phyloP scores from a whole-genome alignment of 2,797 vertebrate genomes.

The Stomatorhinus walkeri region DNA sequence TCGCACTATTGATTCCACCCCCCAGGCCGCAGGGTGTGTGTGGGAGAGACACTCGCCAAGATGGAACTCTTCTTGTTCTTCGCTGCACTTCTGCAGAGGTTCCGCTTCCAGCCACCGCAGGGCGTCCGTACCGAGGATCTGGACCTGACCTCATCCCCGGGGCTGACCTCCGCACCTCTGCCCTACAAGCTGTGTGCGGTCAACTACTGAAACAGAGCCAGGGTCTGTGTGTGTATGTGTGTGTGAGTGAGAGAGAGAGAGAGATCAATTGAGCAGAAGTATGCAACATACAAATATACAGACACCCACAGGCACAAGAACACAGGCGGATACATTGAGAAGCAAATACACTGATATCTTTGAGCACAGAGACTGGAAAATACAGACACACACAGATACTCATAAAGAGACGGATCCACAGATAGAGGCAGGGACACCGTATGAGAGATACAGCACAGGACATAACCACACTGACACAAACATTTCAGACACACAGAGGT shows the following conservation, averaged over 20 bases:
- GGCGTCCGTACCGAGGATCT: not conserved
- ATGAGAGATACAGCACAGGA: not conserved
- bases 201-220: not conserved
- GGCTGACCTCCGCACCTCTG: not conserved
- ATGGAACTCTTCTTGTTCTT: conserved; percentile 31
- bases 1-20: not conserved
- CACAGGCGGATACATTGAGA: not conserved
- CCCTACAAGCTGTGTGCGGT: conserved; percentile 16
- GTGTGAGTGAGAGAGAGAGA: not conserved
- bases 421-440: not conserved
- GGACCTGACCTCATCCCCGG: not conserved
- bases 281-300: not conserved
- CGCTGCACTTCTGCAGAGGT: not conserved
- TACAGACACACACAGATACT: not conserved
- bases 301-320: not conserved
- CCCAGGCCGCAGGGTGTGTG: conserved; percentile 20
- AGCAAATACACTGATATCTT: not conserved
- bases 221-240: not conserved
- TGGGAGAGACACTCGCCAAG: conserved; percentile 23
- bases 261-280: not conserved
- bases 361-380: not conserved
- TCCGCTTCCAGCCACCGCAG: not conserved
- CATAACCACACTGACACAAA: not conserved
- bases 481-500: not conserved
- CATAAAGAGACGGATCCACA: not conserved